Evolutionary conservation across 2,113 vertebrate genomes (phyloP).

Genomic region (Eulemur macaco): DNA sequence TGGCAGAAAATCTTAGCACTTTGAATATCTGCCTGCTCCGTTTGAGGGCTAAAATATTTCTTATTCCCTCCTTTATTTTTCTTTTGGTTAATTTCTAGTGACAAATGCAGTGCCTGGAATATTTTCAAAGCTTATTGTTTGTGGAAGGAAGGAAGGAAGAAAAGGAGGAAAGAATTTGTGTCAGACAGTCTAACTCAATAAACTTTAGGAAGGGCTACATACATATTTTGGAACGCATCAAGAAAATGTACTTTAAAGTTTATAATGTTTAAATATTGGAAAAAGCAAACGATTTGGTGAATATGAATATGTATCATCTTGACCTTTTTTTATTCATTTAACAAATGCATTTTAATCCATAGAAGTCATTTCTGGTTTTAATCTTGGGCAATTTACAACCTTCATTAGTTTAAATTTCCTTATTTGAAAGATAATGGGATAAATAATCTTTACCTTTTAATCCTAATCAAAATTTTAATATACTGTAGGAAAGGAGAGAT

Average conservation of each 20-base stretch:
- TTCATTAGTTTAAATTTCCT: not conserved
- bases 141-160: not conserved
- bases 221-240: not conserved
- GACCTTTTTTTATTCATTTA: not conserved
- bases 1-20: conserved; percentile 5
- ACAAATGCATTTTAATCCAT: not conserved
- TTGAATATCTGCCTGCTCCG: conserved; percentile 15
- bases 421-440: not conserved
- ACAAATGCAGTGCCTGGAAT: not conserved
- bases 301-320: not conserved
- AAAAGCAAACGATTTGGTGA: not conserved
- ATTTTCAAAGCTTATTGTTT: not conserved
- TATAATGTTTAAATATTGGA: not conserved
- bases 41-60: not conserved
- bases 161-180: not conserved
- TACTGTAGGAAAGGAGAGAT: not conserved
- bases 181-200: not conserved
- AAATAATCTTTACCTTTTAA: not conserved
- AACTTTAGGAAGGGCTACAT: not conserved
- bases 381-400: not conserved
- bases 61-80: not conserved
- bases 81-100: conserved; percentile 3
- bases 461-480: not conserved
- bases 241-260: not conserved
- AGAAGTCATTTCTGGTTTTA: not conserved